Percentiles rank a stretch among this genome's conserved stretches.
Conservation (phyloP, 92 coral and sea anemone genomes). For the Meandrina meandrites region DNA sequence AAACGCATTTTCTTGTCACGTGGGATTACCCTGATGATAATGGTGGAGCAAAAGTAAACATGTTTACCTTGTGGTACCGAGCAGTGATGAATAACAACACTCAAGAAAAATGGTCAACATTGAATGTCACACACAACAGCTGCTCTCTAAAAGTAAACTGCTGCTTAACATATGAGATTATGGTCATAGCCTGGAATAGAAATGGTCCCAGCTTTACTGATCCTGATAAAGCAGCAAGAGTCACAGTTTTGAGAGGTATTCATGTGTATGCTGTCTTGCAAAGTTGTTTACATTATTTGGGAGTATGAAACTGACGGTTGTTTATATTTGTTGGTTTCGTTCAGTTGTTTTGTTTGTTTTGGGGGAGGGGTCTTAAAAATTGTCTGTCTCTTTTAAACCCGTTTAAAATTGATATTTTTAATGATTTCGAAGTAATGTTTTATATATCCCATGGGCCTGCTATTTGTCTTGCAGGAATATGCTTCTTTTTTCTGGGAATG, state of each 20-base stretch:
- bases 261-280: too few relatives aligned
- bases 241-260: constrained; percentile 26
- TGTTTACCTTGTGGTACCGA: constrained; percentile 26
- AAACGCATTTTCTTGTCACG: not conserved
- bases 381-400: too few relatives aligned
- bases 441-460: too few relatives aligned
- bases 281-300: too few relatives aligned
- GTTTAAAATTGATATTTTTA: too few relatives aligned
- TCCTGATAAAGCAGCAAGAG: constrained; percentile 28
- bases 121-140: constrained; percentile 6
- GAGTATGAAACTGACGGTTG: not conserved
- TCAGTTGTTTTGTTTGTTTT: not conserved
- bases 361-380: not conserved
- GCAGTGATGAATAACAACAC: not conserved
- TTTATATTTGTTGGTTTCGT: too few relatives aligned
- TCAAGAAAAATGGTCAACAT: not conserved
- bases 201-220: constrained; percentile 28
- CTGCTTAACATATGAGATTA: constrained; percentile 20
- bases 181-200: constrained; percentile 41
- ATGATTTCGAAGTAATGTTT: too few relatives aligned
- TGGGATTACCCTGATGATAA: constrained; percentile 22
- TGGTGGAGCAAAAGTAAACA: constrained; percentile 4
- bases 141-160: constrained; percentile 5
- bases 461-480: too few relatives aligned
- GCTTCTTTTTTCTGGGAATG: too few relatives aligned